phyloP scores from a whole-genome alignment of 2,888 invertebrate species.

The Dynastes maya region DNA sequence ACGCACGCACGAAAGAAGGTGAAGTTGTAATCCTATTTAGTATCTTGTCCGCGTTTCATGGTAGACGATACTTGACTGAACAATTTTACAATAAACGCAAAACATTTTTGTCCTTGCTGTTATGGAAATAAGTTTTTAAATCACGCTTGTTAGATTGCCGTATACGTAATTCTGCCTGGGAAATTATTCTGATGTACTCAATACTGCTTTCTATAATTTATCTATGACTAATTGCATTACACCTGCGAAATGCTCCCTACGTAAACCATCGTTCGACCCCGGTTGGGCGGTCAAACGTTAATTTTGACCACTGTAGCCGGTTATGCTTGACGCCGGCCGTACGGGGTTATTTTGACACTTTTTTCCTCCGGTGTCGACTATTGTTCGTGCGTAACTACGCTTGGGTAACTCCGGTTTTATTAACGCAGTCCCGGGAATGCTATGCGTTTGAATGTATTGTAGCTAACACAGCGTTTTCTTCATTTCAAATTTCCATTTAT shows the following conservation, averaged over 20 bases:
- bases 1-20: constrained; percentile 25
- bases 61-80: constrained; percentile 53
- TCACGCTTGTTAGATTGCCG: constrained; percentile 44
- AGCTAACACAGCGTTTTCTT: too few relatives aligned
- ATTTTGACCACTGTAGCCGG: constrained; percentile 48
- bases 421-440: constrained; percentile 2
- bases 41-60: constrained; percentile 38
- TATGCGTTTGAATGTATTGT: too few relatives aligned
- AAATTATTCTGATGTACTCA: constrained; percentile 51
- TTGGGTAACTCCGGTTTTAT: constrained; percentile 13
- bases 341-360: constrained; percentile 46
- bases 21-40: constrained; percentile 11
- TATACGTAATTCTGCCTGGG: constrained; percentile 49
- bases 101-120: constrained; percentile 58
- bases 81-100: constrained; percentile 57
- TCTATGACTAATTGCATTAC: constrained; percentile 57
- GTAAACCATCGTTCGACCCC: constrained; percentile 14
- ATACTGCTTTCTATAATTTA: constrained; percentile 55
- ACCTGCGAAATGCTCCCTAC: constrained; percentile 54
- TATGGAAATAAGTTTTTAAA: constrained; percentile 56
- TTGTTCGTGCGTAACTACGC: constrained; percentile 44
- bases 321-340: constrained; percentile 11
- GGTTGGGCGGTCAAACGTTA: constrained; percentile 42
- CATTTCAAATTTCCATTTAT: too few relatives aligned
- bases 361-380: constrained; percentile 39